phyloP scores from a whole-genome alignment of 35 echinoderm and acorn worm genomes.

The Apostichopus californicus region DNA sequence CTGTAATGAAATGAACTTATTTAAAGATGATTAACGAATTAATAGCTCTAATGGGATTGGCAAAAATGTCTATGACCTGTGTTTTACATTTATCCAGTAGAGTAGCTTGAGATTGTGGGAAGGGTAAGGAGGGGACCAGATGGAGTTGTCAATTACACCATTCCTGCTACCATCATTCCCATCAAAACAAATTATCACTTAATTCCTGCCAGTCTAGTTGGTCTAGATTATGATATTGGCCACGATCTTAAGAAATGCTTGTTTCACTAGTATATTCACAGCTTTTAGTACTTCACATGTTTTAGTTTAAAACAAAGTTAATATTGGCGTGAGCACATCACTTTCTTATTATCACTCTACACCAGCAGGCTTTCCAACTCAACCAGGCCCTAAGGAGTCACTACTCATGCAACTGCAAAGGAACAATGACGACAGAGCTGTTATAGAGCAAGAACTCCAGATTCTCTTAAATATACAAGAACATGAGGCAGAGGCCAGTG shows the following conservation, averaged over 20 bases:
- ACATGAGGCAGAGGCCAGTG: neutral
- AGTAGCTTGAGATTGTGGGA: neutral
- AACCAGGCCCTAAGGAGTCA: neutral
- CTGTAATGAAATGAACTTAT: neutral
- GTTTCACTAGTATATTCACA: neutral
- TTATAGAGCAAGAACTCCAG: conserved; percentile 1
- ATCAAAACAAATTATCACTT: neutral
- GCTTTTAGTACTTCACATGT: neutral
- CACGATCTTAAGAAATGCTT: neutral
- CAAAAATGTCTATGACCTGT: neutral
- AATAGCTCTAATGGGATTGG: neutral
- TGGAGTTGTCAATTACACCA: neutral
- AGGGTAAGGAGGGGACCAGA: no score
- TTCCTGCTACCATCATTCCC: neutral
- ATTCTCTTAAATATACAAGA: neutral
- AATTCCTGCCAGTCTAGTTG: neutral
- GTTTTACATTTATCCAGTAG: neutral
- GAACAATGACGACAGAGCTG: neutral
- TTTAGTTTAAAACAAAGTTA: neutral
- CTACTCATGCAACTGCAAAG: neutral
- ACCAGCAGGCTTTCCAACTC: neutral
- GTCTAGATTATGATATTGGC: neutral
- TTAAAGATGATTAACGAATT: neutral
- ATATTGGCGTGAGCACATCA: neutral
- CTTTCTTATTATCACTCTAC: neutral